Conservation (phyloP, 2,797 vertebrate genomes). For the Enteromius fasciolatus region DNA sequence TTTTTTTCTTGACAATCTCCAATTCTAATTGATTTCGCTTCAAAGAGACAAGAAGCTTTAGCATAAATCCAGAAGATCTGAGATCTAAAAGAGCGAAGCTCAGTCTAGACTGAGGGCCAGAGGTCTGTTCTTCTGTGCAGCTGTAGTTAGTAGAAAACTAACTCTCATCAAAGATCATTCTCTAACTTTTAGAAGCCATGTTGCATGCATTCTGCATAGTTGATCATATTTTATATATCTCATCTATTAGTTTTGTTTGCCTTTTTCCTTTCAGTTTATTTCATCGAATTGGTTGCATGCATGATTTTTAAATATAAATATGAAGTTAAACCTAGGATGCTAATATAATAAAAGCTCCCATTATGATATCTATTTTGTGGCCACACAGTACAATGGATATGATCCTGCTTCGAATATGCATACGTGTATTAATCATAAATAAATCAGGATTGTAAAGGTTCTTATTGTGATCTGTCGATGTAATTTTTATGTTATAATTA, state of each 20-base stretch:
- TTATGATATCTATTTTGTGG: constrained; percentile 44
- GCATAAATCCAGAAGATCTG: constrained; percentile 37
- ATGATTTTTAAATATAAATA: constrained; percentile 60
- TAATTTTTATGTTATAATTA: neutral
- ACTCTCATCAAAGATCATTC: constrained; percentile 77
- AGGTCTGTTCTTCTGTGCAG: constrained; percentile 67
- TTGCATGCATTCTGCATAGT: constrained; percentile 78
- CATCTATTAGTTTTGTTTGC: constrained; percentile 58
- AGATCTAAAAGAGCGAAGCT: constrained; percentile 58
- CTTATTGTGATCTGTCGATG: constrained; percentile 9
- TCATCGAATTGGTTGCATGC: constrained; percentile 72
- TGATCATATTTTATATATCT: constrained; percentile 65
- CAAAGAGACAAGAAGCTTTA: constrained; percentile 34
- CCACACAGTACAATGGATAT: constrained; percentile 31
- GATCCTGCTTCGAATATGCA: constrained; percentile 46
- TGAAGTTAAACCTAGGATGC: constrained; percentile 63
- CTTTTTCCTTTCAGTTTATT: constrained; percentile 62
- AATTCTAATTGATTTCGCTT: constrained; percentile 31
- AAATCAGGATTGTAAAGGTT: neutral
- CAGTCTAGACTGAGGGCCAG: constrained; percentile 39
- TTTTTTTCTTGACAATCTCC: constrained; percentile 40
- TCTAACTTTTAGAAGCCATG: constrained; percentile 69
- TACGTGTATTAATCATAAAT: neutral
- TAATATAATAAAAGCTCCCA: constrained; percentile 55
- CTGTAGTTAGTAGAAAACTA: constrained; percentile 75